phyloP scores from a whole-genome alignment of 2,113 vertebrate genomes.

The Megaptera novaeangliae region DNA sequence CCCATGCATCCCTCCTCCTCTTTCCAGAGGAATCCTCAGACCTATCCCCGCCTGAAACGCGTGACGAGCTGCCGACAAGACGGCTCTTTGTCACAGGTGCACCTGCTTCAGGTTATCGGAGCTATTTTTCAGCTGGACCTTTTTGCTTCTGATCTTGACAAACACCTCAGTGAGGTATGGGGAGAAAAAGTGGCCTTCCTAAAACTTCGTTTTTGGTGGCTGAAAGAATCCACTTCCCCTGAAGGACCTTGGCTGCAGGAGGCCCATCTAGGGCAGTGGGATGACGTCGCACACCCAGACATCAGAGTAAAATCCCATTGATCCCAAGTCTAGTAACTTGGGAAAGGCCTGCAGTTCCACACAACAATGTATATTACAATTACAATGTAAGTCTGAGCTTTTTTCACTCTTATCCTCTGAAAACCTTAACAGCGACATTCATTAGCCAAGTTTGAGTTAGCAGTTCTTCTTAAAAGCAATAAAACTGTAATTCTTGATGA shows the following conservation, averaged over 20 bases:
- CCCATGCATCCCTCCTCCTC: neutral
- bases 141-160: neutral
- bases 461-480: neutral
- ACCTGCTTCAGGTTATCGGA: neutral
- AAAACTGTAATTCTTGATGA: neutral
- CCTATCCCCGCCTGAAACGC: rapidly evolving
- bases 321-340: neutral
- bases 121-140: neutral
- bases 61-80: rapidly evolving
- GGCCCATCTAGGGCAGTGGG: rapidly evolving
- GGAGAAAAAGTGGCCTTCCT: neutral
- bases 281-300: rapidly evolving
- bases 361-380: neutral
- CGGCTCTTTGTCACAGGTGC: rapidly evolving
- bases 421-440: neutral
- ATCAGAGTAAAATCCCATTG: too few relatives aligned
- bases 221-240: neutral
- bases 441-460: neutral
- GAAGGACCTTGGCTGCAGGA: rapidly evolving
- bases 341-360: neutral
- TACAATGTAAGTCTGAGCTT: neutral
- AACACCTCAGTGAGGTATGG: neutral
- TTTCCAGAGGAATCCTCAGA: neutral
- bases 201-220: neutral
- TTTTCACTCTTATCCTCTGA: neutral